Conservation (phyloP, 2,888 invertebrate species). For the Sarcophaga carnaria region DNA sequence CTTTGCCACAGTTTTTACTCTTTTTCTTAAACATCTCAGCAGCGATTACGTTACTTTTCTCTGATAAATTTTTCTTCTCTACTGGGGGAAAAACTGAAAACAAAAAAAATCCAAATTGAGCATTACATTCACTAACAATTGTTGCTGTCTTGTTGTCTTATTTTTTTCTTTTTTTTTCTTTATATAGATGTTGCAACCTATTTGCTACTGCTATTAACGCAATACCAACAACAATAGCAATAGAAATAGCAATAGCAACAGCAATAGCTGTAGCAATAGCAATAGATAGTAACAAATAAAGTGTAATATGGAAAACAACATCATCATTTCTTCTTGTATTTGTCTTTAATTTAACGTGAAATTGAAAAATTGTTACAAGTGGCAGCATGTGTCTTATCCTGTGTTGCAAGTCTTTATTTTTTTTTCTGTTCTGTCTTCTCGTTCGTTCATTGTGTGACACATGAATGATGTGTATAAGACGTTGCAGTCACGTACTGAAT, state of each 20-base stretch:
- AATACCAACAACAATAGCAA: neutral
- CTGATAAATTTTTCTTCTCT: neutral
- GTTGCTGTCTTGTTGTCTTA: constrained; percentile 57
- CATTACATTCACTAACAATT: constrained; percentile 61
- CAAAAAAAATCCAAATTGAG: neutral
- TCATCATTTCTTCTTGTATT: constrained; percentile 45
- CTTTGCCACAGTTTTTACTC: constrained; percentile 1
- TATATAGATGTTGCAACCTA: neutral
- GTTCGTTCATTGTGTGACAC: constrained; percentile 5
- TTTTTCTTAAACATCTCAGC: neutral
- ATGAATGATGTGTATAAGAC: constrained; percentile 49
- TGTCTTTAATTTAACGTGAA: constrained; percentile 66
- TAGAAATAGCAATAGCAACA: neutral
- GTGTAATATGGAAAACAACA: constrained; percentile 16
- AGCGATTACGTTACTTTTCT: neutral
- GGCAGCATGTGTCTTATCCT: constrained; percentile 52
- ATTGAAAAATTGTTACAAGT: constrained; percentile 51
- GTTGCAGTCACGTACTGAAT: constrained; percentile 47
- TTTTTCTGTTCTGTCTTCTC: neutral
- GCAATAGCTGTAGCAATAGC: neutral
- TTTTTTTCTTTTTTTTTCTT: neutral
- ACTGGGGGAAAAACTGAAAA: neutral
- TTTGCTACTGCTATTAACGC: constrained; percentile 4
- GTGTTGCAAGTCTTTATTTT: constrained; percentile 12
- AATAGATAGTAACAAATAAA: constrained; percentile 2